phyloP scores from a whole-genome alignment of 2,888 invertebrate genomes.

The Clivina fossor region DNA sequence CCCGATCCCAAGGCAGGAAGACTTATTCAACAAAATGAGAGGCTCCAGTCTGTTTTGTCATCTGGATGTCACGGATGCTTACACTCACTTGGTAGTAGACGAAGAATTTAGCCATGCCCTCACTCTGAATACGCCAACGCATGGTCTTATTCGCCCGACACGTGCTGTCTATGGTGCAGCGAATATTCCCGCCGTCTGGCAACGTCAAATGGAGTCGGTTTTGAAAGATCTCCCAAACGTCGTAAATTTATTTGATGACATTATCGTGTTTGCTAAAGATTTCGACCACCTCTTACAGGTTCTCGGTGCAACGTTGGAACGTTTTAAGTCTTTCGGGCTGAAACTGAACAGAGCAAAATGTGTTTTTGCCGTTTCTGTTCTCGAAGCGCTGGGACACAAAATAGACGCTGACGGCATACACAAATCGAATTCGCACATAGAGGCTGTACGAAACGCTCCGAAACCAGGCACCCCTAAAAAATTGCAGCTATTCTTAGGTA shows the following conservation, averaged over 20 bases:
- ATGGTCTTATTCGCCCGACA: constrained; percentile 22
- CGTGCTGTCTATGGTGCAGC: constrained; percentile 23
- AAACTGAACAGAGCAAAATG: constrained; percentile 31
- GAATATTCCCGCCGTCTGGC: constrained; percentile 29
- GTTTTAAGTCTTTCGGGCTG: constrained; percentile 24
- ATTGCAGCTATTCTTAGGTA: constrained; percentile 34
- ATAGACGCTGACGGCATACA: constrained; percentile 26
- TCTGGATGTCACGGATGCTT: constrained; percentile 35
- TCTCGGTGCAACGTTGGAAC: constrained; percentile 19
- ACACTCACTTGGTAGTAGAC: constrained; percentile 28
- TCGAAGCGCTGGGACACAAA: constrained; percentile 34
- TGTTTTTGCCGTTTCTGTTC: constrained; percentile 14
- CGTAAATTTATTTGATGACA: background rate
- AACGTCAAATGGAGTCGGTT: constrained; percentile 25
- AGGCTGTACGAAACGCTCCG: constrained; percentile 36
- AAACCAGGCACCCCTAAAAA: constrained; percentile 27
- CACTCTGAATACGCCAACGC: constrained; percentile 22
- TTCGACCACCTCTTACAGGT: constrained; percentile 15
- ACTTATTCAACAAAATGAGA: constrained; percentile 26
- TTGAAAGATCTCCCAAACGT: constrained; percentile 20
- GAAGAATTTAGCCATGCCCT: constrained; percentile 19
- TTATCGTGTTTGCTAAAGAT: constrained; percentile 9
- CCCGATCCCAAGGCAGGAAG: constrained; percentile 22
- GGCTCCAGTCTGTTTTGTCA: constrained; percentile 32
- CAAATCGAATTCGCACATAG: constrained; percentile 29